Percentiles rank a stretch among this genome's conserved stretches.
phyloP scores from a whole-genome alignment of 2,888 invertebrate genomes.

The Psylliodes chrysocephalus region DNA sequence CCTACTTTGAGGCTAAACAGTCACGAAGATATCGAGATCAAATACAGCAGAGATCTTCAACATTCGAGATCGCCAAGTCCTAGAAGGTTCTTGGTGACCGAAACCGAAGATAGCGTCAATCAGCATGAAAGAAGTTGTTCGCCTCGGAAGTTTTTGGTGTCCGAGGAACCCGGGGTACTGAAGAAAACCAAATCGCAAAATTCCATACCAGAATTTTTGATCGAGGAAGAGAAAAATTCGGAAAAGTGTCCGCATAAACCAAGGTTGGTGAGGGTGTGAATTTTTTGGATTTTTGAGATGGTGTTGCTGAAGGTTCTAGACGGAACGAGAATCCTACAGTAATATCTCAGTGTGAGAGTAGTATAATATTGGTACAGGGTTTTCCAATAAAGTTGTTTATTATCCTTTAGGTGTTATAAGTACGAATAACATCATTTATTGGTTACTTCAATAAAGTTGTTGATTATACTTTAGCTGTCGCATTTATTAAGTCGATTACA shows the following conservation, averaged over 20 bases:
- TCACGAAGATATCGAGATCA: slow-evolving; percentile 50
- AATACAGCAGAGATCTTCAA: slow-evolving; percentile 40
- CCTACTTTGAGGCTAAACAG: slow-evolving; percentile 47
- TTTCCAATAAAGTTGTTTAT: too few relatives aligned
- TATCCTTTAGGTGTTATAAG: too few relatives aligned
- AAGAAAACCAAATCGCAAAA: slow-evolving; percentile 40
- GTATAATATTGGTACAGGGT: too few relatives aligned
- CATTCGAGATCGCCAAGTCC: slow-evolving; percentile 46
- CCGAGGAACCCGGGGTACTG: slow-evolving; percentile 39
- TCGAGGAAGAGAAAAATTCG: slow-evolving; percentile 38
- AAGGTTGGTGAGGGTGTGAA: slow-evolving; percentile 23
- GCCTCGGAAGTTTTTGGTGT: slow-evolving; percentile 47
- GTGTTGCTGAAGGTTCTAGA: too few relatives aligned
- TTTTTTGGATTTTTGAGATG: neutral
- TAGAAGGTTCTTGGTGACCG: slow-evolving; percentile 48
- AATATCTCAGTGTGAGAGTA: too few relatives aligned
- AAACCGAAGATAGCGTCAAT: slow-evolving; percentile 37
- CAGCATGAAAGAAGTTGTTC: slow-evolving; percentile 26
- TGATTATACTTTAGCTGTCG: too few relatives aligned
- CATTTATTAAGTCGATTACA: too few relatives aligned
- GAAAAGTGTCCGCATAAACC: slow-evolving; percentile 37
- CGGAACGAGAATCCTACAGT: too few relatives aligned
- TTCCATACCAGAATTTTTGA: slow-evolving; percentile 49
- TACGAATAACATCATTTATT: too few relatives aligned
- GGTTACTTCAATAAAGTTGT: too few relatives aligned